These are phyloP conservation scores for Urocitellus parryii DNA, from an alignment of 2,113 vertebrate genomes.

Conservation along the genomic window DNA sequence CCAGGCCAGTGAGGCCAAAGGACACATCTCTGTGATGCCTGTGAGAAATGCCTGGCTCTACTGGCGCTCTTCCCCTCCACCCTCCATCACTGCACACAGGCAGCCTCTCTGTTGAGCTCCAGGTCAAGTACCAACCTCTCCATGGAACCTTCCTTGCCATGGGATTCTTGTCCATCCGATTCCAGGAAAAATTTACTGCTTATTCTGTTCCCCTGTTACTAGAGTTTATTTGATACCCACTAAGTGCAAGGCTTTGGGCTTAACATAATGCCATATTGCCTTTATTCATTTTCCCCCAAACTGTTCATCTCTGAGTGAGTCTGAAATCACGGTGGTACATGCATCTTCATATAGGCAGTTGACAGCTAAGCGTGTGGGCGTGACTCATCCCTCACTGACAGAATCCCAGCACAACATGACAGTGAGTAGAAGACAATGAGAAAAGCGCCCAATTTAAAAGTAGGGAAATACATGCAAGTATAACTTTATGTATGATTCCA, in stretches of 20 bases:
- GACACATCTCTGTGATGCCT: not conserved
- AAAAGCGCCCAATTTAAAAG: not conserved
- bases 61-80: too few relatives aligned
- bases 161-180: not conserved
- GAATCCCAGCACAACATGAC: not conserved
- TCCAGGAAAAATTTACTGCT: not conserved
- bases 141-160: rapidly evolving
- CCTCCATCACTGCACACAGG: not conserved
- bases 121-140: not conserved
- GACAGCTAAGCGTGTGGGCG: not conserved
- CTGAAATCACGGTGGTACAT: not conserved
- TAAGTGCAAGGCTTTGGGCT: not conserved
- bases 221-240: not conserved
- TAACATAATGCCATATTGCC: too few relatives aligned
- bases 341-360: not conserved
- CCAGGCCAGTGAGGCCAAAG: not conserved
- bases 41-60: not conserved
- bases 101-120: not conserved
- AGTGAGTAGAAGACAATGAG: not conserved
- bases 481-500: not conserved
- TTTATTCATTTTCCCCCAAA: not conserved
- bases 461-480: not conserved
- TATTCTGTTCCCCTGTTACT: not conserved
- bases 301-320: not conserved
- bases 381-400: not conserved